Conservation (phyloP, 2,888 invertebrate genomes). For the Drosophila monieri region DNA sequence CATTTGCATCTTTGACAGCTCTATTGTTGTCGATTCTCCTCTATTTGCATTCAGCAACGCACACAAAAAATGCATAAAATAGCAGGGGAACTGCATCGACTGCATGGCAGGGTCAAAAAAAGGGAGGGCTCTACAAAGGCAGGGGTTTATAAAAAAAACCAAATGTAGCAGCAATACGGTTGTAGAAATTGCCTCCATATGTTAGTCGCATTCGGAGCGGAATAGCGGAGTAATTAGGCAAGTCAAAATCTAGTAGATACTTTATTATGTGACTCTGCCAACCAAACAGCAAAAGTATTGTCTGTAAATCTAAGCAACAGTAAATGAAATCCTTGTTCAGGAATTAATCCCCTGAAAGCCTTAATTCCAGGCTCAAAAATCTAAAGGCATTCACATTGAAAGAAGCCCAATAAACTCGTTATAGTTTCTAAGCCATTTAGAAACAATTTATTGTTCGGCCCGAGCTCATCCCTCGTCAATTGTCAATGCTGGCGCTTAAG, state of each 20-base stretch:
- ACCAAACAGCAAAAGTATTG: background rate
- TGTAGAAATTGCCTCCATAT: background rate
- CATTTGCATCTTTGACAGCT: slow-evolving; percentile 59
- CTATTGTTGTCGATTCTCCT: slow-evolving; percentile 46
- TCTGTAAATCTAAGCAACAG: too few relatives aligned
- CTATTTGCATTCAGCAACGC: slow-evolving; percentile 61
- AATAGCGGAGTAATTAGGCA: background rate
- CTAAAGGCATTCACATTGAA: slow-evolving; percentile 3
- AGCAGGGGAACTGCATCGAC: slow-evolving; percentile 25
- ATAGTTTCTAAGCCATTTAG: slow-evolving; percentile 35
- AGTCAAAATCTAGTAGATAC: background rate
- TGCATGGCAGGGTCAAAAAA: slow-evolving; percentile 21
- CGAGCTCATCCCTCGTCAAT: slow-evolving; percentile 30
- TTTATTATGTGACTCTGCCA: too few relatives aligned
- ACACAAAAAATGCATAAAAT: slow-evolving; percentile 36
- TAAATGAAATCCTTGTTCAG: slow-evolving; percentile 11
- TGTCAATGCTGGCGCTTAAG: slow-evolving; percentile 29
- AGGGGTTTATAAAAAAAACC: too few relatives aligned
- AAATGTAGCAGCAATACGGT: background rate
- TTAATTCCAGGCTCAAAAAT: slow-evolving; percentile 23
- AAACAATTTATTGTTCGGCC: slow-evolving; percentile 21
- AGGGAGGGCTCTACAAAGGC: slow-evolving; percentile 3
- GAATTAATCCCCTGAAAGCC: slow-evolving; percentile 9
- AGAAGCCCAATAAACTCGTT: slow-evolving; percentile 33
- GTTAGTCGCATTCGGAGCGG: background rate